Conservation (phyloP, 2,888 invertebrate species). For the Nycteola revayana region DNA sequence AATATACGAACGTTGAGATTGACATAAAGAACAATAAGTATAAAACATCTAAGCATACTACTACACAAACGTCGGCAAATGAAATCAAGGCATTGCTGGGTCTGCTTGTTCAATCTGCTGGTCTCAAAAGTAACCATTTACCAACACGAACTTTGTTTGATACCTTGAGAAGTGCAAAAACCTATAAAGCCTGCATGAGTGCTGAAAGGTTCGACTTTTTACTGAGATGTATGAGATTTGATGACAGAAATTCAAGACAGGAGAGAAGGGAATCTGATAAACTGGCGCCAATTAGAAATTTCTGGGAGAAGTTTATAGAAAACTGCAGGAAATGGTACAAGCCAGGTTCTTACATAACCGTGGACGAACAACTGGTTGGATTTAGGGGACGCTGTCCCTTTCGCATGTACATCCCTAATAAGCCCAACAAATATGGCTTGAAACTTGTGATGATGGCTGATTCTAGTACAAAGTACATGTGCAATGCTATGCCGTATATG, state of each 20-base stretch:
- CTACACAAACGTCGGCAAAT: slow-evolving; percentile 7
- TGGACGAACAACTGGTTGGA: slow-evolving; percentile 19
- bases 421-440: slow-evolving; percentile 19
- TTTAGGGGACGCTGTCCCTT: slow-evolving; percentile 22
- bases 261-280: slow-evolving; percentile 8
- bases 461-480: slow-evolving; percentile 8
- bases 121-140: slow-evolving; percentile 14
- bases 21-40: slow-evolving; percentile 5
- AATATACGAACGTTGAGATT: slow-evolving; percentile 5
- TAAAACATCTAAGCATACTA: background rate
- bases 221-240: slow-evolving; percentile 11
- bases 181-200: slow-evolving; percentile 16
- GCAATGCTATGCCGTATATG: slow-evolving; percentile 8
- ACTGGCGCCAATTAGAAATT: slow-evolving; percentile 12
- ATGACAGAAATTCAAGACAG: slow-evolving; percentile 10
- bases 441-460: slow-evolving; percentile 15
- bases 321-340: slow-evolving; percentile 16
- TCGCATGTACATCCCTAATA: slow-evolving; percentile 19
- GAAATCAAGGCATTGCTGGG: slow-evolving; percentile 11
- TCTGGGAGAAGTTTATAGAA: slow-evolving; percentile 17
- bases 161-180: slow-evolving; percentile 6
- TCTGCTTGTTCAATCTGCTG: slow-evolving; percentile 10
- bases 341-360: slow-evolving; percentile 14
- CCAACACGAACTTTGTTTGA: slow-evolving; percentile 13
- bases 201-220: slow-evolving; percentile 18